phyloP scores from a whole-genome alignment of 1,140 invertebrate genomes.

The Campoletis sonorensis region DNA sequence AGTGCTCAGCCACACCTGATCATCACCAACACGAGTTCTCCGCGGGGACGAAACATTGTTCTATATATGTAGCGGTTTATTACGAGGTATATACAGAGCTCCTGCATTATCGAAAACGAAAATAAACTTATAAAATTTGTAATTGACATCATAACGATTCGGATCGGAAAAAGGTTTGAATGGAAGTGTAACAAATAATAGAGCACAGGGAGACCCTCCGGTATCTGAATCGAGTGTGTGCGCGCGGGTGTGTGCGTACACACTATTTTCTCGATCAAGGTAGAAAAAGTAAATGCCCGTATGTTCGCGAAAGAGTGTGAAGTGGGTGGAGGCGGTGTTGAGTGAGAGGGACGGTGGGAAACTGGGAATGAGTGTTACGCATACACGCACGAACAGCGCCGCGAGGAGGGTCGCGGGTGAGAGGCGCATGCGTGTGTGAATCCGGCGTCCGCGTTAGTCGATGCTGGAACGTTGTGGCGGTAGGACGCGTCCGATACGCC shows the following conservation, averaged over 20 bases:
- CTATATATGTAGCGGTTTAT: not conserved
- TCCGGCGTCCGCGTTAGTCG: constrained; percentile 62
- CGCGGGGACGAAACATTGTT: not conserved
- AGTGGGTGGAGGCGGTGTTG: no score
- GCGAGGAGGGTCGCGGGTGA: not conserved
- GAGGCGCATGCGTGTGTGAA: constrained; percentile 59
- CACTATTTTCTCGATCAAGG: no score
- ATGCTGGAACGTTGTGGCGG: constrained; percentile 60
- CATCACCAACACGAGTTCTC: not conserved
- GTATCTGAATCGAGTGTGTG: not conserved
- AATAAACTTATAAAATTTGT: no score
- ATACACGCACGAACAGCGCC: not conserved
- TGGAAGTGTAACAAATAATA: no score
- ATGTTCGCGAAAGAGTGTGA: not conserved
- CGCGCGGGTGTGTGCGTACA: not conserved
- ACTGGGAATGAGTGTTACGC: not conserved
- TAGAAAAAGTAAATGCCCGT: not conserved
- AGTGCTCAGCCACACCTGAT: not conserved
- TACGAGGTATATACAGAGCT: no score
- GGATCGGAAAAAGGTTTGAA: no score
- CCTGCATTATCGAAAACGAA: no score
- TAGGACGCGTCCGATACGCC: constrained; percentile 38
- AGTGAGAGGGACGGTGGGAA: no score
- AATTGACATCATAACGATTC: no score
- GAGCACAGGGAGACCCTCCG: not conserved